Evolutionary conservation across 1,140 invertebrate species (phyloP), one percentile per base, ranked within the genome.

Genomic region (Solen grandis): DNA sequence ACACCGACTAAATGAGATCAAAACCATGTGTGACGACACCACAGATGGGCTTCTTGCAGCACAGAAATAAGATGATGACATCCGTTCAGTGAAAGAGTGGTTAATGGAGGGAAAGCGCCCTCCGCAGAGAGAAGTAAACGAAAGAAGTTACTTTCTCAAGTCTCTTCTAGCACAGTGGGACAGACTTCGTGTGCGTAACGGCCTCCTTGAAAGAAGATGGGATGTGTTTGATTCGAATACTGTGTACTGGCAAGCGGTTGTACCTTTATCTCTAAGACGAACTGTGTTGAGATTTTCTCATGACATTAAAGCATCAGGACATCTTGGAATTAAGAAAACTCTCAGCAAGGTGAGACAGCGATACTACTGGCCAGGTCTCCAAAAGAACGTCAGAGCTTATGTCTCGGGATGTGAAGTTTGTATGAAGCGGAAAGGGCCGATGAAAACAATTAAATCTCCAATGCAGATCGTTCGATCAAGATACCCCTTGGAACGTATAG

Each of bases 331-430:
- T 46, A 19, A 46, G 19, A 46, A 19, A 46, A 46, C 41, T 10
- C 8, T 46, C 41, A 46, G 19, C 8, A 19, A 10, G 41, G 19
- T 46, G 8, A 46, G 19, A 46, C 8, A 46, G 19, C 8, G 41
- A 46, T 73, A 41, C 19, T 41, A 59, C 31, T 73, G 54, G 54
- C 69, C 69, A 22, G 22, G 36, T 52, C 19, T 60, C 25, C 41
- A 31, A 25, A 27, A 33, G 8, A 22, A 5, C 41, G 35, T 73
- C 22, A 46, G n/a, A 31, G 3, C 5, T 4, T 69, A 31, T 36
- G 35, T 36, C 31, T 14, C 2, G 55, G 25, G 16, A 66, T 66
- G 63, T 41, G 63, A 66, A 5, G 25, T 54, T 2, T 69, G 66
- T 46, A 19, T 50, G n/a, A 4, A 27, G 4, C 27, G 66, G 22